Percentiles rank a stretch among this genome's conserved stretches.
Evolutionary conservation across 2,888 invertebrate species (phyloP).

Genomic region (Petrophora chlorosata): DNA sequence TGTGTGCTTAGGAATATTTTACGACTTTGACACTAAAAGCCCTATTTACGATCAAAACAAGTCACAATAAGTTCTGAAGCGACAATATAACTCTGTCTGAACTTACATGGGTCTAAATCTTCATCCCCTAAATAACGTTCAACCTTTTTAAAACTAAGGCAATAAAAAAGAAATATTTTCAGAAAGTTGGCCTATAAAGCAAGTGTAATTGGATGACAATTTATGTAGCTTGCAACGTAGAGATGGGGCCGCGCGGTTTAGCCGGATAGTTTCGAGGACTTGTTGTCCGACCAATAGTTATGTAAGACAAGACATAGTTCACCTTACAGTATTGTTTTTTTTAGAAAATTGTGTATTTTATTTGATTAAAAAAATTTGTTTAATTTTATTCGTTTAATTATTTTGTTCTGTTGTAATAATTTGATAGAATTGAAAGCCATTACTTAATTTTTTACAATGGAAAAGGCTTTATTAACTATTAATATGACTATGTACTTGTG

Average conservation of each 20-base stretch:
- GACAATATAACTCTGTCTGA: constrained; percentile 37
- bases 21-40: constrained; percentile 10
- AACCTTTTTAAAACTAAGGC: constrained; percentile 71
- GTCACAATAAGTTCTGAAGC: constrained; percentile 17
- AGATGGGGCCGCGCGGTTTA: not conserved
- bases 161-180: constrained; percentile 72
- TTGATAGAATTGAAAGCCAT: no score
- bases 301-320: no score
- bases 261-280: constrained; percentile 12
- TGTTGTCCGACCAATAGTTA: not conserved
- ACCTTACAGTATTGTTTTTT: no score
- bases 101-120: constrained; percentile 41
- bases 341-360: no score
- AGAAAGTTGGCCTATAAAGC: constrained; percentile 61
- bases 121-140: constrained; percentile 53
- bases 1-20: constrained; percentile 26
- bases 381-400: no score
- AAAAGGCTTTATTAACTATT: no score
- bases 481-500: no score
- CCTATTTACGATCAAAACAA: constrained; percentile 13
- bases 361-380: no score
- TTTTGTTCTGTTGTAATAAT: no score
- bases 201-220: constrained; percentile 67
- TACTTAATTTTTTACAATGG: no score
- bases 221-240: constrained; percentile 48